Percentiles rank a stretch among this genome's conserved stretches.
Evolutionary conservation across 2,113 vertebrate species (phyloP).

Genomic region (Bubo blakistoni): DNA sequence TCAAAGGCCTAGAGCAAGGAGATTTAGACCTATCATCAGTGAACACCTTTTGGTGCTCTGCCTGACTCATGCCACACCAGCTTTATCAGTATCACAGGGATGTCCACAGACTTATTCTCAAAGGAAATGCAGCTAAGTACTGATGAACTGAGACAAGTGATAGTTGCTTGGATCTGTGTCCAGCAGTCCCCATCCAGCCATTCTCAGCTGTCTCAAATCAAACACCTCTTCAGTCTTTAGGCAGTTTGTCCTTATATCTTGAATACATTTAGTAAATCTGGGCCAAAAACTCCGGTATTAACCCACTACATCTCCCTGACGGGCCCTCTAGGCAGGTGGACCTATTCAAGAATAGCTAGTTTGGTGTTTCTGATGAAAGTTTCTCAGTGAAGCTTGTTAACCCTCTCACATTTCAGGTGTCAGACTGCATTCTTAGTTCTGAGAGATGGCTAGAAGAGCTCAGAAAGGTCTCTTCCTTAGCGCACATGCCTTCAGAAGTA

Average conservation of each 20-base stretch:
- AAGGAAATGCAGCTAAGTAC: background rate
- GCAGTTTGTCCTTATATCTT: background rate
- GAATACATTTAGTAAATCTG: background rate
- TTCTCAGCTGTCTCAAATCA: background rate
- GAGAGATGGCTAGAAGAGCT: background rate
- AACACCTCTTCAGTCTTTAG: background rate
- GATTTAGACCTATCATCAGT: background rate
- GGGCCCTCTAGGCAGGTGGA: background rate
- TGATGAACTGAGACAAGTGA: background rate
- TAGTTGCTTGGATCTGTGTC: background rate
- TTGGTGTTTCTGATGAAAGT: background rate
- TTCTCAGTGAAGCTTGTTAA: background rate
- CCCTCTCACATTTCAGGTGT: background rate
- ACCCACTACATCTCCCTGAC: background rate
- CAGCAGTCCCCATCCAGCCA: background rate
- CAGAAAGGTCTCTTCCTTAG: background rate
- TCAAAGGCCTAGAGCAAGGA: constrained; percentile 7
- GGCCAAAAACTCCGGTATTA: background rate
- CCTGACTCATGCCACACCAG: background rate
- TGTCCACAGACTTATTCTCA: background rate
- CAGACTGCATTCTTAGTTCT: background rate
- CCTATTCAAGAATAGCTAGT: background rate
- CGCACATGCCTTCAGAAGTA: background rate
- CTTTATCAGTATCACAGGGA: background rate
- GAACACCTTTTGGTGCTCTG: background rate